Conservation (phyloP, 1,140 invertebrate species). For the Platyscapa corneri region DNA sequence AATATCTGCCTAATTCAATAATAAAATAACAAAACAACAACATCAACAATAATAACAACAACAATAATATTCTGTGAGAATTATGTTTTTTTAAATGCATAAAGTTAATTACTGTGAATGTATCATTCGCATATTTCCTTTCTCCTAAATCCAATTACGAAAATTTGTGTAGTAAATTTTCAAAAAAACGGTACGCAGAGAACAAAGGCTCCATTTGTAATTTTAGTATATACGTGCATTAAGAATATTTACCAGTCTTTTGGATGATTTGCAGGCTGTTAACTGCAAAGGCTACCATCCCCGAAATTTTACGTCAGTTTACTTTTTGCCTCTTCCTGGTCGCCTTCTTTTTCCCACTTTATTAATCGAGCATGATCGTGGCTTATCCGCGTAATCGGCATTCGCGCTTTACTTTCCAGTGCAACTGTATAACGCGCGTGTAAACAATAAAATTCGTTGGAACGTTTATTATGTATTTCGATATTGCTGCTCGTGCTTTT, state of each 20-base stretch:
- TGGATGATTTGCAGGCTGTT: neutral
- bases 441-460: conserved; percentile 47
- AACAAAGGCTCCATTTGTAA: neutral
- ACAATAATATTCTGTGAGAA: no score
- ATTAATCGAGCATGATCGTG: neutral
- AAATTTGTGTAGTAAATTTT: conserved; percentile 15
- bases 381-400: conserved; percentile 23
- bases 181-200: neutral
- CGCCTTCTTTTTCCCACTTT: conserved; percentile 3
- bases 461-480: conserved; percentile 28
- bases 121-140: neutral
- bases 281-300: neutral
- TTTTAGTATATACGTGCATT: neutral
- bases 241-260: neutral
- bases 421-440: neutral
- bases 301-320: neutral
- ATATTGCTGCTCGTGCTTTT: conserved; percentile 11
- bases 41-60: no score
- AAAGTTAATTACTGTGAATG: neutral
- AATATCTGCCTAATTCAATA: no score
- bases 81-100: no score
- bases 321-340: neutral
- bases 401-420: neutral
- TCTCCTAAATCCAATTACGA: neutral
- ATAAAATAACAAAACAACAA: no score